These are phyloP conservation scores for Nymphalis io DNA, from an alignment of 1,140 invertebrate genomes.

Conservation along the genomic window DNA sequence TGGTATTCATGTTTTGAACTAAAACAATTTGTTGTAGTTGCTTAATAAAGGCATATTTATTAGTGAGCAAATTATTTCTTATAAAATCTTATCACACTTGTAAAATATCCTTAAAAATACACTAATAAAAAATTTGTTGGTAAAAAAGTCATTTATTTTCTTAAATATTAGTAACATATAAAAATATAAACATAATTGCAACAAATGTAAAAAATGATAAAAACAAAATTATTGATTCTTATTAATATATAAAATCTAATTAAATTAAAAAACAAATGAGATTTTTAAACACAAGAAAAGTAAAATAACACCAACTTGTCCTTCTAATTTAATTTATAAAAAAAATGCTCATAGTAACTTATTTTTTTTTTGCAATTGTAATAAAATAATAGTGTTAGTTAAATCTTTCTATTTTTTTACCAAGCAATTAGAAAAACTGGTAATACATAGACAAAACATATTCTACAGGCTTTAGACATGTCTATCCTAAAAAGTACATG, in stretches of 20 bases:
- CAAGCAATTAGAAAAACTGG: too few species aligned
- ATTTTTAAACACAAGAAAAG: too few species aligned
- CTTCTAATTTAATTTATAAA: too few species aligned
- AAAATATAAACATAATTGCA: conserved; percentile 24
- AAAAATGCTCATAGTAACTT: too few species aligned
- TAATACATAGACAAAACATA: too few species aligned
- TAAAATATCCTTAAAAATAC: neutral
- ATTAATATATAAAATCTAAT: neutral
- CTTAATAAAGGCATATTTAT: conserved; percentile 31
- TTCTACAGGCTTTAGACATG: too few species aligned
- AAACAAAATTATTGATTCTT: neutral
- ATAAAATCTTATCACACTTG: conserved; percentile 3
- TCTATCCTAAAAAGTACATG: too few species aligned
- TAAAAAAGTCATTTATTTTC: conserved; percentile 15
- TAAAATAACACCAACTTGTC: too few species aligned
- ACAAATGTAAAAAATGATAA: neutral
- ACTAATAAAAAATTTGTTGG: neutral
- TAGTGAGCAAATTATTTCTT: conserved; percentile 8
- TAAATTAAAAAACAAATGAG: too few species aligned
- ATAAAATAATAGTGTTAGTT: too few species aligned
- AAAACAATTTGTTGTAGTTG: conserved; percentile 30
- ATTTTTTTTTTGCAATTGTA: too few species aligned
- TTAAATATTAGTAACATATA: conserved; percentile 9
- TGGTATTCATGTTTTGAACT: neutral
- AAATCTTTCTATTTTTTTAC: too few species aligned